These are phyloP conservation scores for Galaxias olidus DNA, from an alignment of 2,797 vertebrate species.

Conservation along the genomic window DNA sequence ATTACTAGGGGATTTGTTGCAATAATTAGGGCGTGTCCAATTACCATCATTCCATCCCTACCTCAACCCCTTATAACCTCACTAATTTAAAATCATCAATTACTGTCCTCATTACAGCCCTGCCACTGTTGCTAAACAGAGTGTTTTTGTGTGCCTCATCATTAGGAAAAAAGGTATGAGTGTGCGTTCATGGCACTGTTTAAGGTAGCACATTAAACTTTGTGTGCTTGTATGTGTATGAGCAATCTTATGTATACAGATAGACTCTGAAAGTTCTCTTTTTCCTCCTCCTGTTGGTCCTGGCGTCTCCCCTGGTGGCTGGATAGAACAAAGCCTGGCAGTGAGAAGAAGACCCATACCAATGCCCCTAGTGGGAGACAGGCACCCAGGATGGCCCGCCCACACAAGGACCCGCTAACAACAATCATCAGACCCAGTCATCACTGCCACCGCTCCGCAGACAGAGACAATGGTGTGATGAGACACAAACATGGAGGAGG, in stretches of 20 bases:
- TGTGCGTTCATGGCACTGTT: neutral
- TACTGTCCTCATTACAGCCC: constrained; percentile 7
- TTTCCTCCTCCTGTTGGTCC: neutral
- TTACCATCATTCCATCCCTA: constrained; percentile 4
- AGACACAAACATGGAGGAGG: constrained; percentile 65
- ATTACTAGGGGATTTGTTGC: constrained; percentile 44
- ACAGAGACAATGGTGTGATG: constrained; percentile 63
- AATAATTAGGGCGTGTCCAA: constrained; percentile 29
- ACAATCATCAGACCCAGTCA: constrained; percentile 55
- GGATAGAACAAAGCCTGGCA: constrained; percentile 19
- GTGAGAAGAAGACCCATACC: constrained; percentile 30
- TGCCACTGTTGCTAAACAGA: constrained; percentile 1
- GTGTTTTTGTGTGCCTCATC: constrained; percentile 6
- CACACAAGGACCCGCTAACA: constrained; percentile 28
- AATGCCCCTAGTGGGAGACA: constrained; percentile 30
- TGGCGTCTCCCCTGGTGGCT: neutral
- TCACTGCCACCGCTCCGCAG: constrained; percentile 47
- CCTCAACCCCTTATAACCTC: constrained; percentile 7
- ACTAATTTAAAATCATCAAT: constrained; percentile 27
- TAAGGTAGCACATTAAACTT: neutral
- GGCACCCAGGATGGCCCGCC: constrained; percentile 46
- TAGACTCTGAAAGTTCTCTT: neutral
- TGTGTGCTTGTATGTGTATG: neutral
- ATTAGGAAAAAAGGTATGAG: neutral
- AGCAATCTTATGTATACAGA: neutral